phyloP scores from a whole-genome alignment of 2,113 vertebrate species.

The Plestiodon gilberti region DNA sequence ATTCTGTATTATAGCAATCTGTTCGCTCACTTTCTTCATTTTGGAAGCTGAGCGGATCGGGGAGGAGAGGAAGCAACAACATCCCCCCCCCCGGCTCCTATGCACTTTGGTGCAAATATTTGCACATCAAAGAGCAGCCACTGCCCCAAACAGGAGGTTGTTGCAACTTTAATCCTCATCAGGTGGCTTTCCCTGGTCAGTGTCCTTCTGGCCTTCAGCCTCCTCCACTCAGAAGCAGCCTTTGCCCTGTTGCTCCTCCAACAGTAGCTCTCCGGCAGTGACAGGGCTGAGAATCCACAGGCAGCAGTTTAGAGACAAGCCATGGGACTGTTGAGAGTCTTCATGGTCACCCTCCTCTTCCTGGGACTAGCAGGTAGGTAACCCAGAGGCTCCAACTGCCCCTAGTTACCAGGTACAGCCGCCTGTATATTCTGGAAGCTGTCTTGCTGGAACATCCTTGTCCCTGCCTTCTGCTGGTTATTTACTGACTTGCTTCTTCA shows the following conservation, averaged over 20 bases:
- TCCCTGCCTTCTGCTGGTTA: too few species aligned
- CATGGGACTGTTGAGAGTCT: background rate
- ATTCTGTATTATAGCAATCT: too few species aligned
- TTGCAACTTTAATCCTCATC: background rate
- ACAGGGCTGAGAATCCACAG: background rate
- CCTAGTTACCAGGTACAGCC: background rate
- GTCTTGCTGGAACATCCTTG: too few species aligned
- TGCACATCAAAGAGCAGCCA: background rate
- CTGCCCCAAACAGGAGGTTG: background rate
- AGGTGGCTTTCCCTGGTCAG: background rate
- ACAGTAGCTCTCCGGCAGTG: background rate
- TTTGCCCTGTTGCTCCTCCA: background rate
- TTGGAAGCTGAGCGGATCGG: too few species aligned
- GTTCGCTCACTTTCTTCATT: too few species aligned
- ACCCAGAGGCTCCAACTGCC: background rate
- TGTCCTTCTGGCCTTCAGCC: background rate
- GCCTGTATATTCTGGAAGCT: too few species aligned
- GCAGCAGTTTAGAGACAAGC: background rate
- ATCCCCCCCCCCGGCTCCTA: too few species aligned
- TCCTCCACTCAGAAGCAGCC: background rate
- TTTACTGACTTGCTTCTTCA: too few species aligned
- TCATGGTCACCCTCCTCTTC: background rate
- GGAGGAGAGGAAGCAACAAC: too few species aligned
- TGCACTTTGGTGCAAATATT: conserved; percentile 11
- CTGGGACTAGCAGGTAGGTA: conserved; percentile 13